phyloP scores from a whole-genome alignment of 2,113 vertebrate genomes.

The Engystomops pustulosus region DNA sequence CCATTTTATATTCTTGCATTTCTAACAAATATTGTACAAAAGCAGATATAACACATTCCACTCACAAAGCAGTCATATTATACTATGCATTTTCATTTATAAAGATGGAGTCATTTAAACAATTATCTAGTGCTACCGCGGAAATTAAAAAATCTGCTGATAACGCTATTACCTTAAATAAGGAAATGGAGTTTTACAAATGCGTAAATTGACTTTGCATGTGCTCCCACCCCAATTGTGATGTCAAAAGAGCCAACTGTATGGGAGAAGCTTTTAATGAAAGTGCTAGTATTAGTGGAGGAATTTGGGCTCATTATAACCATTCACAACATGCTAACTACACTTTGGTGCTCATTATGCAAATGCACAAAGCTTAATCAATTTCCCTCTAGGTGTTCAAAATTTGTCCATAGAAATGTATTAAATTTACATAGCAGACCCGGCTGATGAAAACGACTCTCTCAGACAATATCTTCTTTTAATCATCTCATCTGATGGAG shows the following conservation, averaged over 20 bases:
- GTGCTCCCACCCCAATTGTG: neutral
- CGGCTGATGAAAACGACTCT: neutral
- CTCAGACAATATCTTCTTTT: neutral
- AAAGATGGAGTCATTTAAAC: constrained; percentile 16
- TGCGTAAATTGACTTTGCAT: neutral
- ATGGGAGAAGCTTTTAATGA: neutral
- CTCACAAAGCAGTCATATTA: neutral
- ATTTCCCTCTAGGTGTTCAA: constrained; percentile 28
- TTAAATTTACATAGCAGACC: neutral
- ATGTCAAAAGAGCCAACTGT: neutral
- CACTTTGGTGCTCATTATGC: constrained; percentile 24
- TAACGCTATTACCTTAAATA: neutral
- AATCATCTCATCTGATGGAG: constrained; percentile 5
- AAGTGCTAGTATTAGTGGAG: neutral
- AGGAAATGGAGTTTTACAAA: constrained; percentile 13
- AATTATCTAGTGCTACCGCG: neutral
- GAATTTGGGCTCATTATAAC: neutral
- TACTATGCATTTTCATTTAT: neutral
- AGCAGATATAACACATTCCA: neutral
- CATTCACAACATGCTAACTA: constrained; percentile 37
- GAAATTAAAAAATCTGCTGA: constrained; percentile 11
- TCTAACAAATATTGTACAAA: neutral
- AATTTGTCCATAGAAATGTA: constrained; percentile 13
- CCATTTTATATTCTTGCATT: constrained; percentile 14
- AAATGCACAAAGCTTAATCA: constrained; percentile 8